Evolutionary conservation across 2,888 invertebrate species (phyloP), one percentile per base, ranked within the genome.

Genomic region (Arenicola marina): DNA sequence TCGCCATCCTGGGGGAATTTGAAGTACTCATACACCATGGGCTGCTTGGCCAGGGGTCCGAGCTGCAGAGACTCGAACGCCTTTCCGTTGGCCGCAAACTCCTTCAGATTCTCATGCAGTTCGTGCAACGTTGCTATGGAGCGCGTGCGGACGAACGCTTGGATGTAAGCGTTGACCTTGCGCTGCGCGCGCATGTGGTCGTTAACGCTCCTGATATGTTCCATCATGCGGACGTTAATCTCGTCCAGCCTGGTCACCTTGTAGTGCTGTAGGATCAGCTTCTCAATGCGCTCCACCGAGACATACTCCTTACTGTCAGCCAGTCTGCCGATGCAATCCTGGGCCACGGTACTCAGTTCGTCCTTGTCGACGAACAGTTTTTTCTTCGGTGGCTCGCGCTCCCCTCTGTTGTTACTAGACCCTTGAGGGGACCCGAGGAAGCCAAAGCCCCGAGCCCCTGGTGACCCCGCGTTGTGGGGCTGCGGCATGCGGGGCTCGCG

Each of bases 11-110:
- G 67, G 3, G 79, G 78, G 60, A 78, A 75, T 54, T 76, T 75
- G 70, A 81, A 81, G 66, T 72, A 65, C 32, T 76, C 70, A 53
- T 70, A 78, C 15, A 80, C 72, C 1, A 75, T 56, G 0, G 80
- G 80, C 56, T 78, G 72, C 31, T 76, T 67, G 45, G 75, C 75
- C n/a, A 81, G 59, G 1, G 81, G 81, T 1, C 81, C 81, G 1
- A 79, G 61, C 31, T 75, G 74, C 51, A 80, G 59, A 2, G 66
- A 56, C 3, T 72, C 72, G 68, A 80, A 81, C 15, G 70, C 71
- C 4, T 68, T 68, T 4, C 67, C 67, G 26, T 68, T 61, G 26
- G 68, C 68, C 18, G 68, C 71, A 58, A 73, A 79, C 21, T 78
- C 78, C 18, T 66, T 51, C 51, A 78, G 59, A 44, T 72, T 67